These are phyloP conservation scores for Oreamnos americanus DNA, from an alignment of 2,113 vertebrate species.

Conservation along the genomic window DNA sequence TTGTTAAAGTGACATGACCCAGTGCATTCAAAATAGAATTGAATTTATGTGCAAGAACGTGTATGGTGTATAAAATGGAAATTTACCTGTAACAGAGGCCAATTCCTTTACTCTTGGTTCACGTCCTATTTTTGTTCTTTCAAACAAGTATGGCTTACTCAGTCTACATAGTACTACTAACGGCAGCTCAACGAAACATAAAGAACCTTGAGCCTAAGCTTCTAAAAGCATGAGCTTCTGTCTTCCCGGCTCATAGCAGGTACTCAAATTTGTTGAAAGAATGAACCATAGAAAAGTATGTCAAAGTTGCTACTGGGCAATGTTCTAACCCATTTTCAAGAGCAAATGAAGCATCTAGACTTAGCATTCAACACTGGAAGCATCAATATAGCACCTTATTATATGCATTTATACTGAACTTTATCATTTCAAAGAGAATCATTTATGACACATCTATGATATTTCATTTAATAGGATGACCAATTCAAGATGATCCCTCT, in stretches of 20 bases:
- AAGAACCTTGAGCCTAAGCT: neutral
- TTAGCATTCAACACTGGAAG: neutral
- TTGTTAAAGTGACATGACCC: neutral
- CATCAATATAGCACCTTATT: neutral
- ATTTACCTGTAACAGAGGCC: neutral
- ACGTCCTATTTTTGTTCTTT: neutral
- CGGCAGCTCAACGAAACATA: neutral
- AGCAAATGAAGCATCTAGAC: neutral
- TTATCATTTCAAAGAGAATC: neutral
- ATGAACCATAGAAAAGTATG: neutral
- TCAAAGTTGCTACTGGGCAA: neutral
- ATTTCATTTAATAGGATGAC: neutral
- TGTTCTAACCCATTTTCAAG: neutral
- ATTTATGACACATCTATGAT: neutral
- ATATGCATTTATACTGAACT: neutral
- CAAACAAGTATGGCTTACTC: neutral
- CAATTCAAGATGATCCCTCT: neutral
- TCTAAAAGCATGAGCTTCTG: neutral
- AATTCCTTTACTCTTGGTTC: neutral
- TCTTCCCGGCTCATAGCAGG: neutral
- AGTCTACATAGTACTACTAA: neutral
- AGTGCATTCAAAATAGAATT: neutral
- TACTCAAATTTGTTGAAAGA: neutral
- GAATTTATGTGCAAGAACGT: neutral
- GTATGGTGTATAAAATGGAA: neutral